phyloP scores from a whole-genome alignment of 2,113 vertebrate species.

The Pipa parva region DNA sequence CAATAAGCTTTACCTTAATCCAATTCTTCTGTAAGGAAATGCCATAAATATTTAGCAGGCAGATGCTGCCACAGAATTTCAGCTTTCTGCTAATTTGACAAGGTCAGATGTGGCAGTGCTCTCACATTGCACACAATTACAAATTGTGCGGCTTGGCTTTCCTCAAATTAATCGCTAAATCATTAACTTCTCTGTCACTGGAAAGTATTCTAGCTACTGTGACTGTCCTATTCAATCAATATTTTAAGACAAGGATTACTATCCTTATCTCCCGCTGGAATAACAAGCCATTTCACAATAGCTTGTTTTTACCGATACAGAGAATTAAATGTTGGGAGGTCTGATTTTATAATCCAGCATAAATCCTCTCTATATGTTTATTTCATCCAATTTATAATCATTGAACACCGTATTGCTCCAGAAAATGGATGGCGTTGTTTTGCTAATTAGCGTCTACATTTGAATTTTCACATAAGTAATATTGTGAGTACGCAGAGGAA shows the following conservation, averaged over 20 bases:
- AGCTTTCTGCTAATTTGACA: constrained; percentile 56
- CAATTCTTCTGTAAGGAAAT: background rate
- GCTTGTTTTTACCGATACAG: constrained; percentile 47
- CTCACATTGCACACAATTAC: constrained; percentile 55
- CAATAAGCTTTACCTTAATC: too few relatives aligned
- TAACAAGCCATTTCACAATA: constrained; percentile 49
- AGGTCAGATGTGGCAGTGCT: constrained; percentile 48
- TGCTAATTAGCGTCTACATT: too few relatives aligned
- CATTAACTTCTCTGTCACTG: constrained; percentile 67
- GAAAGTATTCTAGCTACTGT: constrained; percentile 64
- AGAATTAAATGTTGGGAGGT: constrained; percentile 22
- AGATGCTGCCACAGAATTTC: constrained; percentile 26
- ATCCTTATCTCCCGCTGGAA: constrained; percentile 62
- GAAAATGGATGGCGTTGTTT: too few relatives aligned
- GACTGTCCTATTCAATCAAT: constrained; percentile 66
- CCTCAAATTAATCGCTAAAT: constrained; percentile 61
- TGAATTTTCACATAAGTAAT: too few relatives aligned
- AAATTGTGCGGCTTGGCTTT: constrained; percentile 53
- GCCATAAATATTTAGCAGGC: constrained; percentile 41
- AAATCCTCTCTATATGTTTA: constrained; percentile 42
- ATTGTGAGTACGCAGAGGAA: too few relatives aligned
- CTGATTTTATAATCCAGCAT: constrained; percentile 50
- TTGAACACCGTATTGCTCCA: background rate
- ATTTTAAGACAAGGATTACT: constrained; percentile 62
- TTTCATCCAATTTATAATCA: too few relatives aligned